phyloP scores from a whole-genome alignment of 2,797 vertebrate species.

The Tarsius wallacei region DNA sequence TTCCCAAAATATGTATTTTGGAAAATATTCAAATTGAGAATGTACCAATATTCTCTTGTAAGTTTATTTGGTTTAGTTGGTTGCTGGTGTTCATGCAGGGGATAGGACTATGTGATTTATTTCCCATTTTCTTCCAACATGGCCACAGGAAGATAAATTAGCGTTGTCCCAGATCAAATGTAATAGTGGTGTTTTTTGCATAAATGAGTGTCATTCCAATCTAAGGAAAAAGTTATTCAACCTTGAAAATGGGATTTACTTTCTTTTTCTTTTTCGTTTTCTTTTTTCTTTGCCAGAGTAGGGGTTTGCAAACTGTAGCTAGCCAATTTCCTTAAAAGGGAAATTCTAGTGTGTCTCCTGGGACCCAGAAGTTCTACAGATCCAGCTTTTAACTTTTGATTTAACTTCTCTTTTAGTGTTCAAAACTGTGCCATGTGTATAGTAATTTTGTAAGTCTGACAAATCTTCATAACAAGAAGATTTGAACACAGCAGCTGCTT shows the following conservation, averaged over 20 bases:
- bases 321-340: slow-evolving; percentile 70
- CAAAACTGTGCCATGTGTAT: slow-evolving; percentile 33
- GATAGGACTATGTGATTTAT: background rate
- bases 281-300: background rate
- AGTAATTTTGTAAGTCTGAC: slow-evolving; percentile 50
- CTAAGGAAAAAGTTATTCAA: slow-evolving; percentile 32
- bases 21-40: background rate
- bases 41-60: background rate
- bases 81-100: background rate
- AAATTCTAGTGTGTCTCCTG: slow-evolving; percentile 61
- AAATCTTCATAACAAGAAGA: slow-evolving; percentile 7
- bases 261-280: background rate
- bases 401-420: slow-evolving; percentile 64
- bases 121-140: background rate
- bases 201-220: slow-evolving; percentile 7
- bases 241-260: slow-evolving; percentile 62
- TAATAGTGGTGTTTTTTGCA: slow-evolving; percentile 32
- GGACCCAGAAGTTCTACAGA: slow-evolving; percentile 29
- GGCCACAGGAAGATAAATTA: background rate
- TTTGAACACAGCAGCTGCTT: slow-evolving; percentile 57
- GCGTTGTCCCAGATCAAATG: background rate
- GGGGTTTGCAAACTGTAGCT: slow-evolving; percentile 28
- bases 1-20: background rate
- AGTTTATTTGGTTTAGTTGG: background rate
- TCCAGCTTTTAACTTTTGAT: slow-evolving; percentile 56